Evolutionary conservation across 2,888 invertebrate species (phyloP), one percentile per base, ranked within the genome.

Genomic region (Drosophila anomelani): DNA sequence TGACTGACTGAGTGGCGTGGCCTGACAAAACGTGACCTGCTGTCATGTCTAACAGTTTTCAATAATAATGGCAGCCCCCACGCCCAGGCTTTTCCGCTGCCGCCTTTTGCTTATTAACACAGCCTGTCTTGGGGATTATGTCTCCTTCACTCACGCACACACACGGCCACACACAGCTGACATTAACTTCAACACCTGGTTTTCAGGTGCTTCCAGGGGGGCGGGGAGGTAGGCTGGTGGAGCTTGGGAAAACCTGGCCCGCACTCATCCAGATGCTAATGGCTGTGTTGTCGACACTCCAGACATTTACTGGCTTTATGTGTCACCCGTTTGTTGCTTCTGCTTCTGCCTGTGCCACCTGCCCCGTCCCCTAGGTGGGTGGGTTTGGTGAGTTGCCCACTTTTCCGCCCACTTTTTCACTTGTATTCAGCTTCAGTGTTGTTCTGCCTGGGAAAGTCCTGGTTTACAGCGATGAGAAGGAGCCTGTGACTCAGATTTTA

Each of bases 11-110:
- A 69, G 57, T 75, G 76, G 44, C 76, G 41, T 53, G 69, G 60
- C 60, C 56, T 60, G 60, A 58, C 76, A 59, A 70, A 70, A 75
- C 84, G 84, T 88, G 89, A 84, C 84, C 81, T 77, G 88, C 76
- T 76, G 89, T 74, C 79, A 77, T 76, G 77, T 88, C 87, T 76
- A 88, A 83, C 86, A 89, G 89, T 85, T 89, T 84, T 84, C 89
- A 88, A 84, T 88, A 86, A 84, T 86, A 88, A 88, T 76, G 74
- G 57, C 55, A 59, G 32, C 44, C 53, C 26, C 41, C 34, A n/a
- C 15, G 23, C 34, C 12, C 38, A 58, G 41, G 23, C 49, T 55
- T 54, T 54, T 29, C 56, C 53, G 38, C 44, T 39, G 10, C 29
- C 47, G 49, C 38, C 34, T 41, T 60, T 46, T 75, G 76, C 76